Base-by-base conservation (phyloP, 2,113 vertebrate genomes). In the Pygoscelis antarcticus region DNA sequence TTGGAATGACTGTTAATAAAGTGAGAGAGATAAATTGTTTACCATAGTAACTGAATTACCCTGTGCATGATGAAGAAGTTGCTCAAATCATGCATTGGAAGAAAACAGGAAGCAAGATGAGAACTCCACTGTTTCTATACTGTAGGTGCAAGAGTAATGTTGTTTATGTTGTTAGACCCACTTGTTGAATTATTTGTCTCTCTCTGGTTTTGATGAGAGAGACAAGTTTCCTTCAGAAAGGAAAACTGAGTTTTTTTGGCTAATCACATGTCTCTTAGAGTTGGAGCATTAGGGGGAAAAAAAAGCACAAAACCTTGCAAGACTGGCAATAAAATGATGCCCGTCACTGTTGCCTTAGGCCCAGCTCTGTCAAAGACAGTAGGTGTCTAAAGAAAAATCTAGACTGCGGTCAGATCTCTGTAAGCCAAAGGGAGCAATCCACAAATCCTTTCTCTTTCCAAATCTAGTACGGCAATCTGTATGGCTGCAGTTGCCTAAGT, bases 1-100 rank as follows among this genome's bases (percentile, higher is more conserved):
- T 95, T 90, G 51, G 54, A 94, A 74, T 77, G 46, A 34, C 87
- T 95, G 85, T 95, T 96, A 96, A 95, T 96, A 82, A 94, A 89
- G 38, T 30, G 42, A 80, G 52, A 61, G 76, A 85, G 64, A 91
- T 4, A 83, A 89, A 87, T 66, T 89, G 65, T 95, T 90, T 89
- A 54, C 89, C 77, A 62, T 71, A 84, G 77, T 94, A 91, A 95
- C 83, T 82, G 69, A 87, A 87, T 72, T 76, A 32, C 16, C 26
- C 70, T 22, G 10, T 91, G 66, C 70, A 65, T 65, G 62, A 64
- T 79, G 61, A 83, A 88, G 71, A 94, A 82, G 55, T 55, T 80
- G 87, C 72, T 94, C 65, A 72, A 97, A 85, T 85, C 27, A 30
- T 25, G 49, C 65, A 62, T 54, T 3, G 23, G 75, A 92, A 91